Evolutionary conservation across 2,797 vertebrate species (phyloP).

Genomic region (Melanotaenia trifasciata): DNA sequence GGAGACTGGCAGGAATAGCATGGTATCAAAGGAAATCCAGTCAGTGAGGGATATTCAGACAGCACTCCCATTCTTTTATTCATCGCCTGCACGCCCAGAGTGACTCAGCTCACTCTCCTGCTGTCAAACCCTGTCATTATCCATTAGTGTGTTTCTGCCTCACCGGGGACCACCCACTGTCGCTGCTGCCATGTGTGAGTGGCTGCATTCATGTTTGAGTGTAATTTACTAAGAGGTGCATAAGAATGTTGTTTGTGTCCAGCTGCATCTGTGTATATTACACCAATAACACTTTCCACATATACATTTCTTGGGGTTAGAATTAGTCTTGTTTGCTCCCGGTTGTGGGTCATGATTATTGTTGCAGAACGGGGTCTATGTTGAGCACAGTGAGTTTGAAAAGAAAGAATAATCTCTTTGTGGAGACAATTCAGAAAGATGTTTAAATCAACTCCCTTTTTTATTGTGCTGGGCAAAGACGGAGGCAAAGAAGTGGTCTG

Average conservation of each 20-base stretch:
- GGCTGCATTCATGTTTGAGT: slow-evolving; percentile 30
- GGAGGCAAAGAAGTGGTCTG: too few relatives aligned
- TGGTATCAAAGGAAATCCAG: slow-evolving; percentile 76
- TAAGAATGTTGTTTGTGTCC: not conserved
- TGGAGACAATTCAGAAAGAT: slow-evolving; percentile 41
- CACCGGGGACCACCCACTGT: slow-evolving; percentile 62
- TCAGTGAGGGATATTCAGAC: slow-evolving; percentile 68
- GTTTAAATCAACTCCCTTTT: slow-evolving; percentile 26
- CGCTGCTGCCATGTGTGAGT: slow-evolving; percentile 38
- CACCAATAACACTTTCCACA: not conserved
- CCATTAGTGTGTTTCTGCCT: slow-evolving; percentile 73
- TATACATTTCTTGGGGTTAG: slow-evolving; percentile 28
- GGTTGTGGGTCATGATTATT: slow-evolving; percentile 21
- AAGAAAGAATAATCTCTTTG: slow-evolving; percentile 39
- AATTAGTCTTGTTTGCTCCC: slow-evolving; percentile 22
- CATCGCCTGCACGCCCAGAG: slow-evolving; percentile 63
- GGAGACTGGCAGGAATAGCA: slow-evolving; percentile 73
- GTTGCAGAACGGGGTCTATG: slow-evolving; percentile 27
- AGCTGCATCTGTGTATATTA: not conserved
- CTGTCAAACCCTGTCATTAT: slow-evolving; percentile 78
- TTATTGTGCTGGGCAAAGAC: not conserved
- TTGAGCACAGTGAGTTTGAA: slow-evolving; percentile 44
- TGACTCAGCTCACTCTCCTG: slow-evolving; percentile 79
- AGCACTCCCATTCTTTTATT: slow-evolving; percentile 75
- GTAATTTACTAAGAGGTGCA: slow-evolving; percentile 31